Evolutionary conservation across 2,113 vertebrate genomes (phyloP).

Genomic region (Donacobius atricapilla): DNA sequence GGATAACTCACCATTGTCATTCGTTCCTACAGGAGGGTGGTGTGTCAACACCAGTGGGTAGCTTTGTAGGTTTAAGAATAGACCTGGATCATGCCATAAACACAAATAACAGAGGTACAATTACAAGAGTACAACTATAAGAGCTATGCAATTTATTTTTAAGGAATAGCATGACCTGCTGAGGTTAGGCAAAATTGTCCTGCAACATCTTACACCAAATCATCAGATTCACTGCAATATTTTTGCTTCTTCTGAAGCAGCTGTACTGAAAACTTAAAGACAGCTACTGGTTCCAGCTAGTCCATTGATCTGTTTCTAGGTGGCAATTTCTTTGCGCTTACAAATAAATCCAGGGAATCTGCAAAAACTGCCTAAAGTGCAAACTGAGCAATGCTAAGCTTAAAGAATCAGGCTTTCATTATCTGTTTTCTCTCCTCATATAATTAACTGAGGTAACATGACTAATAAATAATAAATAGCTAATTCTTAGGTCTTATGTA

Average conservation of each 20-base stretch:
- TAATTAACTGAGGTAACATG: neutral
- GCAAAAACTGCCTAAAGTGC: neutral
- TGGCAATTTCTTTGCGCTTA: neutral
- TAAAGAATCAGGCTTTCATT: neutral
- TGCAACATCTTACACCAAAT: neutral
- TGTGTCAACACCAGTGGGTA: neutral
- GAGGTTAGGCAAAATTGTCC: neutral
- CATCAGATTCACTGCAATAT: neutral
- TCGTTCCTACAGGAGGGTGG: neutral
- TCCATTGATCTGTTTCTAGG: neutral
- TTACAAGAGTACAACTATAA: neutral
- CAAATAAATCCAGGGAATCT: neutral
- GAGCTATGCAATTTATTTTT: neutral
- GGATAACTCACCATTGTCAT: neutral
- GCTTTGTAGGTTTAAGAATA: neutral
- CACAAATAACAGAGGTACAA: neutral
- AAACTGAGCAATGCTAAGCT: neutral
- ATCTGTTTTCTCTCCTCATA: neutral
- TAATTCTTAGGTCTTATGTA: neutral
- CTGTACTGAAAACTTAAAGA: neutral
- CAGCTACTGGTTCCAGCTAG: neutral
- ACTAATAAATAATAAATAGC: constrained; percentile 14
- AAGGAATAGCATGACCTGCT: neutral
- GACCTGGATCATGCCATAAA: neutral
- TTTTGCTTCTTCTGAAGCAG: neutral